Conservation (phyloP, 2,888 invertebrate genomes). For the Portevinia maculata region DNA sequence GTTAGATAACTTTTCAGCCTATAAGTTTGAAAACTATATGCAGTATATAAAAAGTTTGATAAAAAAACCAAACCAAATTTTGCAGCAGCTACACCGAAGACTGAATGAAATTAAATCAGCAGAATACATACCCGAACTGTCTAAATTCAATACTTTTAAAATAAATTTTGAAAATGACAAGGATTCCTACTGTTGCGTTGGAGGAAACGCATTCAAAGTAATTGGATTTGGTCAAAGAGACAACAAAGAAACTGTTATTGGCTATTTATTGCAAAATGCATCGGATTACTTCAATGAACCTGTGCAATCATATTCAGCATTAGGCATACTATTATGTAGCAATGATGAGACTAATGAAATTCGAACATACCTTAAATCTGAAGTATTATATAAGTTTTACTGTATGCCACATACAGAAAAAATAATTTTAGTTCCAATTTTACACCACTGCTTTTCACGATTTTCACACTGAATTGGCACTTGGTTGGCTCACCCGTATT, state of each 20-base stretch:
- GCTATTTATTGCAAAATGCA: neutral
- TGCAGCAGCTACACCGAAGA: neutral
- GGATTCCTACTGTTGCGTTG: neutral
- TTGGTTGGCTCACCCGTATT: neutral
- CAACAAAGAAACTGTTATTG: neutral
- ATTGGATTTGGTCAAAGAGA: neutral
- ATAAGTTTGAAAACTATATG: neutral
- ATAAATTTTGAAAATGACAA: neutral
- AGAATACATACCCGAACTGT: neutral
- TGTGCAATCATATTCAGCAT: neutral
- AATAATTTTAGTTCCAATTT: constrained; percentile 2
- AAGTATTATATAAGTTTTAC: neutral
- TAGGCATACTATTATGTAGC: neutral
- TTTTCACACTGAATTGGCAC: neutral
- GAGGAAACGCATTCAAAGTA: neutral
- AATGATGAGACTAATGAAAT: neutral
- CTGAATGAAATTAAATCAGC: neutral
- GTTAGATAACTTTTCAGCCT: neutral
- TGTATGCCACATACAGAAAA: neutral
- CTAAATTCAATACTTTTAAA: too few species aligned
- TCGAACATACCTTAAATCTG: neutral
- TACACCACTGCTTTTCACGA: neutral
- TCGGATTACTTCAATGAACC: constrained; percentile 4
- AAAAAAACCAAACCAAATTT: neutral
- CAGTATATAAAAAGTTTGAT: neutral